A percentile compares a stretch with the other conserved stretches of the same genome.
Conservation (phyloP, 2,113 vertebrate species). For the Lycocorax pyrrhopterus region DNA sequence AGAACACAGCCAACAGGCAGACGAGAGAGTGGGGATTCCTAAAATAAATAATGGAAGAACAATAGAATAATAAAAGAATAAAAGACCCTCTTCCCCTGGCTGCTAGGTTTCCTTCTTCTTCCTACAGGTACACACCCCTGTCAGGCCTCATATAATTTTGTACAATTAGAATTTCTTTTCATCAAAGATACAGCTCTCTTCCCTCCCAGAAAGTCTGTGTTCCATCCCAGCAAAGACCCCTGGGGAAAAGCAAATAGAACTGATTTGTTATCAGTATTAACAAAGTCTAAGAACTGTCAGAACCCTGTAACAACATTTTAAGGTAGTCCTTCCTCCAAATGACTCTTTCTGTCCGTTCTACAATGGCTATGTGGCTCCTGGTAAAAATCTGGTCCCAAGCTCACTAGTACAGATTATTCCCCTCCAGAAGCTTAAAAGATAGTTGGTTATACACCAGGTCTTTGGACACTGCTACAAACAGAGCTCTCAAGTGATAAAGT, state of each 20-base stretch:
- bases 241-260: neutral
- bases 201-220: neutral
- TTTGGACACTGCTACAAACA: neutral
- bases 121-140: neutral
- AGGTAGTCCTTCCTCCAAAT: neutral
- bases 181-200: neutral
- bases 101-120: neutral
- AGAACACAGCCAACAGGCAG: neutral
- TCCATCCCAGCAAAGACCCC: neutral
- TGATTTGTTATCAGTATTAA: neutral
- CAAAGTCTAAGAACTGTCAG: neutral
- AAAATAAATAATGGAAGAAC: neutral
- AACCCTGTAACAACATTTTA: neutral
- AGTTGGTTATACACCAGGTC: neutral
- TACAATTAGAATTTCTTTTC: neutral
- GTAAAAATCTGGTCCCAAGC: neutral
- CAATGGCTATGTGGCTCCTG: neutral
- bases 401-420: neutral
- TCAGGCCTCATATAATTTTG: neutral
- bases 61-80: neutral
- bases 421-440: neutral
- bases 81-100: neutral
- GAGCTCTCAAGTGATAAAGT: fast-evolving
- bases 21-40: neutral
- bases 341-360: neutral